phyloP scores from a whole-genome alignment of 1,140 invertebrate genomes.

The Wasmannia auropunctata region DNA sequence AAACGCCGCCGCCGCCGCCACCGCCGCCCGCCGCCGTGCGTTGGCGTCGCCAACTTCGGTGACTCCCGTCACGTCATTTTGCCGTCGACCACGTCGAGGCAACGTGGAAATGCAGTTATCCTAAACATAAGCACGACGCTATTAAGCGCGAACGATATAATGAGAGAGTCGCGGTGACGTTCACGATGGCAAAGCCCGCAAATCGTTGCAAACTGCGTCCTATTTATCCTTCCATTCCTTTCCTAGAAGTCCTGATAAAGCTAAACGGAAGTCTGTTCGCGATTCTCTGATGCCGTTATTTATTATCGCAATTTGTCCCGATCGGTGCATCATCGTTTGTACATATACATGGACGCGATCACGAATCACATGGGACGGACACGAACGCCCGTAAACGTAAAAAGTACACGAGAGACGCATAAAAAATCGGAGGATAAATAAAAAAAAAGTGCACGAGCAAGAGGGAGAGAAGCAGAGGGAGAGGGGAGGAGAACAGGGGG shows the following conservation, averaged over 20 bases:
- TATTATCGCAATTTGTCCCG: slow-evolving; percentile 29
- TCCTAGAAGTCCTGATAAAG: background rate
- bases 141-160: background rate
- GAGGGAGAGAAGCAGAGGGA: background rate
- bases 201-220: background rate
- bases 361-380: background rate
- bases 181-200: background rate
- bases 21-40: too few relatives aligned
- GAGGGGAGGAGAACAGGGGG: background rate
- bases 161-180: background rate
- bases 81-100: slow-evolving; percentile 2
- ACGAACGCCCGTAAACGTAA: slow-evolving; percentile 7
- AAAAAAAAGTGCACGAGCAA: background rate
- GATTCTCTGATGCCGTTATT: slow-evolving; percentile 5
- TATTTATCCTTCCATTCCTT: background rate
- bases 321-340: background rate
- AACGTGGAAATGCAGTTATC: slow-evolving; percentile 7
- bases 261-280: background rate
- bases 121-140: background rate
- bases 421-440: slow-evolving; percentile 15
- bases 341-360: background rate
- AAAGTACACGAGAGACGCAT: slow-evolving; percentile 11
- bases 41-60: background rate
- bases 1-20: too few relatives aligned
- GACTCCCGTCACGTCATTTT: background rate